phyloP scores from a whole-genome alignment of 2,888 invertebrate genomes.

The Cepaea hortensis region DNA sequence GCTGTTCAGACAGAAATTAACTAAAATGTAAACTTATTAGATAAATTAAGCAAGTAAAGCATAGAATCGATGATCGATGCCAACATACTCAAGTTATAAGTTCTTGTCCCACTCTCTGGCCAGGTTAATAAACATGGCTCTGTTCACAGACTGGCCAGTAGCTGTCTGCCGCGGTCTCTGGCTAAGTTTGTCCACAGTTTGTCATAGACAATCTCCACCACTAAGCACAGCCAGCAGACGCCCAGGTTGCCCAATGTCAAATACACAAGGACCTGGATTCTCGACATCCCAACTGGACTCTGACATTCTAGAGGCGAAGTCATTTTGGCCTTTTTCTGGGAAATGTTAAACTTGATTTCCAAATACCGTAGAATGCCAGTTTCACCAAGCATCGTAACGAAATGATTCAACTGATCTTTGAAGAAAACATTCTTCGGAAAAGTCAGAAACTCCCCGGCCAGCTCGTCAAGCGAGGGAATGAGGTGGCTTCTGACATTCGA shows the following conservation, averaged over 20 bases:
- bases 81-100: too few species aligned
- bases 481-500: slow-evolving; percentile 4
- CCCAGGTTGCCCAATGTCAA: neutral
- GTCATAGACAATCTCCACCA: neutral
- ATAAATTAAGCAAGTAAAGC: too few species aligned
- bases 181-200: neutral
- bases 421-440: slow-evolving; percentile 10
- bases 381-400: neutral
- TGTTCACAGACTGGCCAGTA: too few species aligned
- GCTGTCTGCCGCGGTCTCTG: neutral
- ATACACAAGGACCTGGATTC: neutral
- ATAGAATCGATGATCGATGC: too few species aligned
- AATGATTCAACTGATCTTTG: neutral
- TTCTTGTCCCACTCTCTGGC: too few species aligned
- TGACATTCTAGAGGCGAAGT: neutral
- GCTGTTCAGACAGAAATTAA: too few species aligned
- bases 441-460: neutral
- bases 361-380: slow-evolving; percentile 5
- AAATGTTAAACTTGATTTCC: neutral
- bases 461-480: neutral
- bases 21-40: too few species aligned
- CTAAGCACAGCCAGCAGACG: neutral
- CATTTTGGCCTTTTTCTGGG: neutral
- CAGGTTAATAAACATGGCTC: too few species aligned
- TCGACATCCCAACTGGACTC: neutral